phyloP scores from a whole-genome alignment of 2,797 vertebrate genomes.

The Pteropus rufus region DNA sequence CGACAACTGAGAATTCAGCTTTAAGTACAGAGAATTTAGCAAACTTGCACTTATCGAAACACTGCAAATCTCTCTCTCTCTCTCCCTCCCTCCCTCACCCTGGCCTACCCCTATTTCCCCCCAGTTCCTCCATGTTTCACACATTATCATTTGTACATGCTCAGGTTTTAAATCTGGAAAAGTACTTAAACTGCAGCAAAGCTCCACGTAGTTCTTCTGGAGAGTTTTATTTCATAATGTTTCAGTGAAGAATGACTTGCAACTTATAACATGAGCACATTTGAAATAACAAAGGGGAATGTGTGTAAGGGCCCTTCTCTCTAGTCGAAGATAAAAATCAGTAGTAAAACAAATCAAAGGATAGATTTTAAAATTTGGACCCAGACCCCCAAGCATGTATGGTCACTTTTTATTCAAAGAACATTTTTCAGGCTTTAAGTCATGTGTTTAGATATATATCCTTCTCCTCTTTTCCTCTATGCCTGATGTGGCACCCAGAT shows the following conservation, averaged over 20 bases:
- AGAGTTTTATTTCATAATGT: not conserved
- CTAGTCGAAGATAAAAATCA: conserved; percentile 49
- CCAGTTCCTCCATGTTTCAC: not conserved
- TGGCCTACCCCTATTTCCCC: rapidly evolving
- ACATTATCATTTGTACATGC: not conserved
- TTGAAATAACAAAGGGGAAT: not conserved
- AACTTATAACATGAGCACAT: not conserved
- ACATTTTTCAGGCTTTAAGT: not conserved
- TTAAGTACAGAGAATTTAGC: not conserved
- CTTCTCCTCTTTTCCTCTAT: rapidly evolving
- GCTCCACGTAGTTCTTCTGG: not conserved
- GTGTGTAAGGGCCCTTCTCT: not conserved
- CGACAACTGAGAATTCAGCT: conserved; percentile 14
- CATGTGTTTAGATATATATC: not conserved
- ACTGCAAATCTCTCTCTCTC: not conserved
- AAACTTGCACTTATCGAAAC: not conserved
- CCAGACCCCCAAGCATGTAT: not conserved
- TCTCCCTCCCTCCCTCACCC: too few species aligned
- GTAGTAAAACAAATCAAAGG: conserved; percentile 17
- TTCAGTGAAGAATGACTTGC: conserved; percentile 34
- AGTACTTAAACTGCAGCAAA: not conserved
- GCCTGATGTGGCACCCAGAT: not conserved
- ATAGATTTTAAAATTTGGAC: conserved; percentile 10
- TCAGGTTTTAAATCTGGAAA: not conserved
- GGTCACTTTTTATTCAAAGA: not conserved